Percentiles rank a stretch among this genome's conserved stretches.
These are phyloP conservation scores for Hydrotaea cyrtoneurina DNA, from an alignment of 2,888 invertebrate genomes.

Conservation along the genomic window DNA sequence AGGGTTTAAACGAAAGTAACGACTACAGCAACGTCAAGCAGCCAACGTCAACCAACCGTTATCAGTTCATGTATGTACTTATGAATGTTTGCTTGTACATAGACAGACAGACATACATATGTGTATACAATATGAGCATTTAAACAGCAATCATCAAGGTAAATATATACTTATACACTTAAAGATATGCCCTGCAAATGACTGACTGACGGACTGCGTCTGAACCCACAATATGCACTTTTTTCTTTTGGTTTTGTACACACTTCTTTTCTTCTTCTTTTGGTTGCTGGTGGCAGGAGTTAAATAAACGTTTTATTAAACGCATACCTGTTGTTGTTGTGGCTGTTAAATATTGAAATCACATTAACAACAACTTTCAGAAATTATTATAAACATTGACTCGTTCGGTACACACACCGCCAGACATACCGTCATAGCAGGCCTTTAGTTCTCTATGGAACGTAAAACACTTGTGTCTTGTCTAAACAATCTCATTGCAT, in stretches of 20 bases:
- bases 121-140: slow-evolving; percentile 18
- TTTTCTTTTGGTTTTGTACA: neutral
- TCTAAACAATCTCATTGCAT: slow-evolving; percentile 58
- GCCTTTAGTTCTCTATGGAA: slow-evolving; percentile 10
- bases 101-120: neutral
- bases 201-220: slow-evolving; percentile 1
- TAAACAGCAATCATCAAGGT: slow-evolving; percentile 57
- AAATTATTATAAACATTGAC: slow-evolving; percentile 28
- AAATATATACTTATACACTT: slow-evolving; percentile 53
- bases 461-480: slow-evolving; percentile 62
- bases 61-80: slow-evolving; percentile 47
- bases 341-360: slow-evolving; percentile 39
- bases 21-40: slow-evolving; percentile 25
- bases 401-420: neutral
- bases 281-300: neutral
- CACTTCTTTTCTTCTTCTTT: neutral
- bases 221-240: slow-evolving; percentile 2
- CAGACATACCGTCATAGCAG: no score
- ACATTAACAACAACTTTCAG: slow-evolving; percentile 32
- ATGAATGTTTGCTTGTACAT: neutral
- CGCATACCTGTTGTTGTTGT: neutral
- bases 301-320: slow-evolving; percentile 15
- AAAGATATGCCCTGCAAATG: slow-evolving; percentile 30
- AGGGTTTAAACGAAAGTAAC: slow-evolving; percentile 12
- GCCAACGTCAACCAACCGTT: slow-evolving; percentile 55